These are phyloP conservation scores for Mola mola DNA, from an alignment of 2,113 vertebrate species.

Conservation along the genomic window DNA sequence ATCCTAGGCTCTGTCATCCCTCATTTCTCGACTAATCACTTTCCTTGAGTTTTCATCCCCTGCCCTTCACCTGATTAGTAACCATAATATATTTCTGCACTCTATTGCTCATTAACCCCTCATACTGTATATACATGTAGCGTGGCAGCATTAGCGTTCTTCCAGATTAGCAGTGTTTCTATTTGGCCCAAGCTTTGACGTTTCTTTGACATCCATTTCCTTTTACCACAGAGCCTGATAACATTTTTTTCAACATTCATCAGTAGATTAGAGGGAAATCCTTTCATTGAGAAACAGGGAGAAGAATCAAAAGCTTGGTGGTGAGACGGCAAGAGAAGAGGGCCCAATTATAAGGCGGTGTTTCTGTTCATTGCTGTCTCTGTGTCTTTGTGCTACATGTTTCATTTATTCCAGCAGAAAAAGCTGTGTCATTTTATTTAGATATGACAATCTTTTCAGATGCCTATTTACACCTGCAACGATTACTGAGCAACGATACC, in stretches of 20 bases:
- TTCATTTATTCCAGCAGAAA: too few relatives aligned
- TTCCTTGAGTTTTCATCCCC: neutral
- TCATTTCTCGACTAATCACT: slow-evolving; percentile 23
- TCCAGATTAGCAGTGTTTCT: neutral
- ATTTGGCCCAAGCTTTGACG: slow-evolving; percentile 4
- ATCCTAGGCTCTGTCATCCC: neutral
- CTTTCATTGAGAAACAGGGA: neutral
- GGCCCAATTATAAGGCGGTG: too few relatives aligned
- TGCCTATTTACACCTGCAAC: too few relatives aligned
- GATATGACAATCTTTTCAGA: too few relatives aligned
- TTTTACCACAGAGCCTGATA: neutral
- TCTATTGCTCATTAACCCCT: neutral
- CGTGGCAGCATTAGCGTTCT: neutral
- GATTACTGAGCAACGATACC: too few relatives aligned
- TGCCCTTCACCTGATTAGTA: slow-evolving; percentile 23
- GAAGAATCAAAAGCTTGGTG: neutral
- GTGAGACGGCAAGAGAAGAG: too few relatives aligned
- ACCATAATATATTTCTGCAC: slow-evolving; percentile 5
- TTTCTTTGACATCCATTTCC: neutral
- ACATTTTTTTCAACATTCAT: neutral
- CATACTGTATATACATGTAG: too few relatives aligned
- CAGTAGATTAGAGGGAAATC: too few relatives aligned
- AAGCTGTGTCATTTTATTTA: too few relatives aligned
- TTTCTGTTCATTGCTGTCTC: too few relatives aligned
- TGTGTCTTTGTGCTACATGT: too few relatives aligned